A percentile compares a stretch with the other conserved stretches of the same genome.
Conservation (phyloP, 2,113 vertebrate species). For the Rhynchopsitta pachyrhyncha region DNA sequence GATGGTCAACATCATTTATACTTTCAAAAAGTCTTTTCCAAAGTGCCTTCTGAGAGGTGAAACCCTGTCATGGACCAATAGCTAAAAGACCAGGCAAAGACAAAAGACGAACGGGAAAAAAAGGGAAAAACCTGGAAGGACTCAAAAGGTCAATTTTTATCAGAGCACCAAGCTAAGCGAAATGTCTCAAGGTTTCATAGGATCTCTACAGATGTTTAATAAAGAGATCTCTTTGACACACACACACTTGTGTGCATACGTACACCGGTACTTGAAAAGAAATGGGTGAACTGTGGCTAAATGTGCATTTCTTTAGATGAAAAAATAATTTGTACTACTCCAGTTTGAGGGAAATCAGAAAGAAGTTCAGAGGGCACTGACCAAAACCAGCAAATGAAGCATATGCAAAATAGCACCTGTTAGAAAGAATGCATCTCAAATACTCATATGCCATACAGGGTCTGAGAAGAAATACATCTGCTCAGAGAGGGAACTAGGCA, state of each 20-base stretch:
- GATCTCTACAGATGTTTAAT: background rate
- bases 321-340: background rate
- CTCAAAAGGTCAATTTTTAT: conserved; percentile 31
- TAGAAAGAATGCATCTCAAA: background rate
- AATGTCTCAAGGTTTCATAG: background rate
- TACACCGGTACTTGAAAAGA: background rate
- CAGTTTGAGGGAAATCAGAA: background rate
- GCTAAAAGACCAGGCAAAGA: background rate
- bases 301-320: background rate
- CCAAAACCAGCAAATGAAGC: background rate
- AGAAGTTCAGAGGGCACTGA: background rate
- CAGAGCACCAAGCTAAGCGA: background rate
- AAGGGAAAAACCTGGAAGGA: background rate
- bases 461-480: background rate
- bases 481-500: background rate
- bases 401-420: background rate
- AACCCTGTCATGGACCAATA: conserved; percentile 19
- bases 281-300: background rate
- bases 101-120: background rate
- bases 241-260: fast-evolving
- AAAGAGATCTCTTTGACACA: background rate
- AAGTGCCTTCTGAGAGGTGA: background rate
- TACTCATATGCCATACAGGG: background rate
- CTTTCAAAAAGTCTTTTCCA: conserved; percentile 5
- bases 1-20: background rate